phyloP scores from a whole-genome alignment of 2,888 invertebrate species.

The Metopia argyrocephala region DNA sequence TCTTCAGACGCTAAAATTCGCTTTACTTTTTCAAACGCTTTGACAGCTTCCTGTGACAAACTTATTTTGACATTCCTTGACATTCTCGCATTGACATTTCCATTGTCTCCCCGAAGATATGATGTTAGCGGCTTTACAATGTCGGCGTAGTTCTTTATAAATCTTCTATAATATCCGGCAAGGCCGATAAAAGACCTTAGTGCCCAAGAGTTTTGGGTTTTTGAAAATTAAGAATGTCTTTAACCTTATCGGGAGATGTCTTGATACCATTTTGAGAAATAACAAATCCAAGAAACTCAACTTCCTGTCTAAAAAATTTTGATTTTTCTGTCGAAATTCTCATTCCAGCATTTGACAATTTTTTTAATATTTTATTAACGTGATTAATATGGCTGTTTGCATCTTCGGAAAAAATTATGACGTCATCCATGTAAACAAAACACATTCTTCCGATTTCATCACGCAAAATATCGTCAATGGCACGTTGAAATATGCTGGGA shows the following conservation, averaged over 20 bases:
- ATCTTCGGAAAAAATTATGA: constrained; percentile 45
- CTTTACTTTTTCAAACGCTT: constrained; percentile 13
- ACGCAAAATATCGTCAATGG: too few species aligned
- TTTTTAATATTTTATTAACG: constrained; percentile 33
- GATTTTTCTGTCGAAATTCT: constrained; percentile 26
- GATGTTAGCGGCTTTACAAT: constrained; percentile 44
- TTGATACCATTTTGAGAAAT: constrained; percentile 37
- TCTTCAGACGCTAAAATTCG: constrained; percentile 28
- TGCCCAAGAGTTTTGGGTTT: constrained; percentile 32
- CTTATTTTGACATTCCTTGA: constrained; percentile 30
- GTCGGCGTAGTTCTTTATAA: constrained; percentile 43
- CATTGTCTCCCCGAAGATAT: constrained; percentile 55
- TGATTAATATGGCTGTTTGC: constrained; percentile 37
- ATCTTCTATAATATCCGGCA: constrained; percentile 38
- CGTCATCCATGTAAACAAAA: constrained; percentile 62
- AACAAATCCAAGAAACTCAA: constrained; percentile 40
- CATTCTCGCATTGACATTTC: constrained; percentile 16
- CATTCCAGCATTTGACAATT: constrained; percentile 26
- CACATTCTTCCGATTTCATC: constrained; percentile 58
- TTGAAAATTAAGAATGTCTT: constrained; percentile 42
- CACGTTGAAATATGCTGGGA: constrained; percentile 65
- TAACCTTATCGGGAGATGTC: constrained; percentile 27
- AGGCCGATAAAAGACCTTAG: constrained; percentile 41
- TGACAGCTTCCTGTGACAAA: constrained; percentile 7
- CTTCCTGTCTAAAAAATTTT: constrained; percentile 26